A percentile compares a stretch with the other conserved stretches of the same genome.
These are phyloP conservation scores for Scophthalmus maximus DNA, from an alignment of 2,113 vertebrate species.

Conservation along the genomic window DNA sequence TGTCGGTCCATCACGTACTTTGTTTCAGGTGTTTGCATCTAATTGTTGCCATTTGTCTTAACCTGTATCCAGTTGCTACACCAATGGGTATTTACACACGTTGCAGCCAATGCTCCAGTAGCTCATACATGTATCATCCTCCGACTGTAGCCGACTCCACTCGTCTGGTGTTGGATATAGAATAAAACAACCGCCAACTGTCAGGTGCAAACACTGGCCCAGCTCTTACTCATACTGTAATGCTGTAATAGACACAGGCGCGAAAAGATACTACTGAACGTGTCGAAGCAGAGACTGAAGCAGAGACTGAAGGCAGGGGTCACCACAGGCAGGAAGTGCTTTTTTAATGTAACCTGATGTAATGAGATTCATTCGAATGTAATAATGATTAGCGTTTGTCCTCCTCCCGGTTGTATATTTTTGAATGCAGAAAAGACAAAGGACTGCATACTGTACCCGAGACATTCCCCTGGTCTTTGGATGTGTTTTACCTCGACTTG, in stretches of 20 bases:
- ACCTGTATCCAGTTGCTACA: background rate
- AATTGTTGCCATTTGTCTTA: slow-evolving; percentile 39
- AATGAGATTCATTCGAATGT: slow-evolving; percentile 72
- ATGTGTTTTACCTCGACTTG: slow-evolving; percentile 45
- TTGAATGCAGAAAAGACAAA: slow-evolving; percentile 50
- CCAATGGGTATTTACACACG: background rate
- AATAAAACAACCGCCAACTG: slow-evolving; percentile 25
- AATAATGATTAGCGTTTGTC: slow-evolving; percentile 58
- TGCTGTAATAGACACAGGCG: slow-evolving; percentile 41
- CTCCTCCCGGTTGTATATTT: slow-evolving; percentile 46
- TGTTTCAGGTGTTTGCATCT: slow-evolving; percentile 26
- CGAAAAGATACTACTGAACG: slow-evolving; percentile 78
- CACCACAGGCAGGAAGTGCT: slow-evolving; percentile 48
- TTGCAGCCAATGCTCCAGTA: too few relatives aligned
- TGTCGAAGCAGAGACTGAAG: slow-evolving; percentile 60
- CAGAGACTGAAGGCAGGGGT: slow-evolving; percentile 54
- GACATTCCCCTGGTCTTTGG: slow-evolving; percentile 46
- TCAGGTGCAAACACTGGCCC: slow-evolving; percentile 37
- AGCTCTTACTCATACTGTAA: slow-evolving; percentile 41
- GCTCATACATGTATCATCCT: slow-evolving; percentile 4
- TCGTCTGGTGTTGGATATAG: background rate
- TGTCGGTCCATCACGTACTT: slow-evolving; percentile 20
- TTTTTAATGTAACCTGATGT: slow-evolving; percentile 61
- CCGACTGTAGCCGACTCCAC: slow-evolving; percentile 28
- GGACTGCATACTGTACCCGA: slow-evolving; percentile 50